Evolutionary conservation across 2,113 vertebrate species (phyloP), one percentile per base, ranked within the genome.

Genomic region (Psephotus haematonotus): DNA sequence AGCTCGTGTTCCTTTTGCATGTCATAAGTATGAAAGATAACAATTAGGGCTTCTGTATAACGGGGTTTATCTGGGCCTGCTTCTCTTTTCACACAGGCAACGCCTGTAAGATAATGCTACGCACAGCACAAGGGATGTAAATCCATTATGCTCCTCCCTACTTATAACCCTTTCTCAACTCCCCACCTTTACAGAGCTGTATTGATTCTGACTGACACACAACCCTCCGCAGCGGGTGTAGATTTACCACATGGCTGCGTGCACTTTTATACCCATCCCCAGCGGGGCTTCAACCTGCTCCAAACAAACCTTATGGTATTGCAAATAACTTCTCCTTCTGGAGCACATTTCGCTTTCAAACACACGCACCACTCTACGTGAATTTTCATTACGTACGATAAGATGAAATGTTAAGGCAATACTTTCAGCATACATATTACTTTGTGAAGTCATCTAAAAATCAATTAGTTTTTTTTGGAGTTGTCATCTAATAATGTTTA

Each of bases 311-410:
- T 80, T 22, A 37, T 1, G 27, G 62, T 5, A 8, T 17, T 72
- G 74, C n/a, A 71, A 84, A 76, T 27, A 62, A 80, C 25, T 23
- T 37, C 49, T 16, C 43, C 86, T 76, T 77, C 49, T 3, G 3
- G 3, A 87, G 63, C 11, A 71, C 4, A 25, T 67, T 62, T 31
- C 71, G 65, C 31, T 70, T 84, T 74, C 24, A 15, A 71, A 57
- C 0, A 3, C 31, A 39, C 0, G 1, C 41, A 43, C 37, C 57
- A 13, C 18, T 63, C 49, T 49, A 43, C 0, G 1, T 11, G 28
- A 69, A 53, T 76, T 80, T 70, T 63, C 59, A 55, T 46, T 43
- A 37, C 6, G 52, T 39, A 37, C 6, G 47, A 17, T 46, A 79
- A 83, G 22, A 75, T 37, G 55, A 69, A 81, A 50, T 6, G 29